phyloP scores from a whole-genome alignment of 2,113 vertebrate species.

The Lagopus leucura region DNA sequence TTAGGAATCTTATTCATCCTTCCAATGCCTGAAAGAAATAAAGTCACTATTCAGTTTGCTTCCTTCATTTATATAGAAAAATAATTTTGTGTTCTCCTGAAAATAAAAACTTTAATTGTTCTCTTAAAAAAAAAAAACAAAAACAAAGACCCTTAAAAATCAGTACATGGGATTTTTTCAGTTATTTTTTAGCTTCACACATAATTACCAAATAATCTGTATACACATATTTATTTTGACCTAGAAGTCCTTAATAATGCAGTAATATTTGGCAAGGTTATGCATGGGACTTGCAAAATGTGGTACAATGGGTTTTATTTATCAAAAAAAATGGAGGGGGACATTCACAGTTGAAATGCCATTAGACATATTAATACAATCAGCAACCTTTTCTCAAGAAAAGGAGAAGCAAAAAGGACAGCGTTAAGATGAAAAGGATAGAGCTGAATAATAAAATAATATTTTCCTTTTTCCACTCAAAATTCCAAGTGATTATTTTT shows the following conservation, averaged over 20 bases:
- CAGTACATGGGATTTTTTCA: neutral
- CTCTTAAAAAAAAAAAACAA: neutral
- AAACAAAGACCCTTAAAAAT: neutral
- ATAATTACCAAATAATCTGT: conserved; percentile 53
- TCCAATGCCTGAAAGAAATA: neutral
- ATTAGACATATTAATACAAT: neutral
- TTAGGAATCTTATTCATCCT: neutral
- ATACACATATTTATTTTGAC: conserved; percentile 21
- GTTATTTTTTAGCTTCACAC: conserved; percentile 17
- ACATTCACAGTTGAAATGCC: neutral
- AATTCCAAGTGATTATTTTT: neutral
- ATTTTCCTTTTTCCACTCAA: neutral
- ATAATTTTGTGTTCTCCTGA: neutral
- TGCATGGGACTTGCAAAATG: neutral
- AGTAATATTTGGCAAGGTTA: conserved; percentile 28
- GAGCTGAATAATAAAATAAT: neutral
- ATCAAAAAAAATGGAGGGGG: neutral
- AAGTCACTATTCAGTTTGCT: neutral
- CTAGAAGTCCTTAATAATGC: neutral
- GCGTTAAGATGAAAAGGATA: neutral
- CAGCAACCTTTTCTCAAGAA: neutral
- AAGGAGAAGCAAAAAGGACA: neutral
- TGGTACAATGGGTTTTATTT: neutral
- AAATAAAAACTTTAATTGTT: neutral
- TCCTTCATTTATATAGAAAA: neutral